These are phyloP conservation scores for Erythrocercus mccallii DNA, from an alignment of 2,113 vertebrate genomes.

Conservation along the genomic window DNA sequence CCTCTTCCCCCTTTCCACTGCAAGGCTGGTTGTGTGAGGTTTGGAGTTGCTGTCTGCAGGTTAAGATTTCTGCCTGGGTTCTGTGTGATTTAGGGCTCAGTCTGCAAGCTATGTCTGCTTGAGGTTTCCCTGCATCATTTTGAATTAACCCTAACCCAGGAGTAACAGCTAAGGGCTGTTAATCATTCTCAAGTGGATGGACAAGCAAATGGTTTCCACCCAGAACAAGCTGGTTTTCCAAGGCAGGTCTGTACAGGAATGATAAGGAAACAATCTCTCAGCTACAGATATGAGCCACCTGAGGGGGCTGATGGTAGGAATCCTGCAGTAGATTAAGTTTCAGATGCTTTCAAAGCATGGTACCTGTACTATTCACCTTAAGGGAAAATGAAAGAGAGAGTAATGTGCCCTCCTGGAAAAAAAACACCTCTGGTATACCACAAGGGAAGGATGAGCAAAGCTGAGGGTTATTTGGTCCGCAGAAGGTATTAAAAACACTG, in stretches of 20 bases:
- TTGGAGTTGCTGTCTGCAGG: background rate
- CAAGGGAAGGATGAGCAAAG: background rate
- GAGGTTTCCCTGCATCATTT: background rate
- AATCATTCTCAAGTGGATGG: background rate
- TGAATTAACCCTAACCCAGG: background rate
- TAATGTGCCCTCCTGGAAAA: background rate
- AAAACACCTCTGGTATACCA: background rate
- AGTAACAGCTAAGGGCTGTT: background rate
- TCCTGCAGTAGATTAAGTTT: background rate
- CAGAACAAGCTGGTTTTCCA: background rate
- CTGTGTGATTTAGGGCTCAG: background rate
- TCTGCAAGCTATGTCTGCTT: background rate
- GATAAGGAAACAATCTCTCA: slow-evolving; percentile 16
- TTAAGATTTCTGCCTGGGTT: background rate
- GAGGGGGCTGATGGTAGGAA: background rate
- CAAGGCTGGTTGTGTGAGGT: rapidly evolving
- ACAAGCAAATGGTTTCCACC: background rate
- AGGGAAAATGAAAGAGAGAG: background rate
- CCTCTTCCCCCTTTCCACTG: background rate
- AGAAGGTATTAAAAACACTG: background rate
- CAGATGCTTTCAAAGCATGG: background rate
- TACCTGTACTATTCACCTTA: background rate
- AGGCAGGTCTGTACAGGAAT: background rate
- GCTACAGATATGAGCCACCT: background rate
- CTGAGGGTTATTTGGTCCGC: background rate